Evolutionary conservation across 2,113 vertebrate species (phyloP).

Genomic region (Alethe castanea): DNA sequence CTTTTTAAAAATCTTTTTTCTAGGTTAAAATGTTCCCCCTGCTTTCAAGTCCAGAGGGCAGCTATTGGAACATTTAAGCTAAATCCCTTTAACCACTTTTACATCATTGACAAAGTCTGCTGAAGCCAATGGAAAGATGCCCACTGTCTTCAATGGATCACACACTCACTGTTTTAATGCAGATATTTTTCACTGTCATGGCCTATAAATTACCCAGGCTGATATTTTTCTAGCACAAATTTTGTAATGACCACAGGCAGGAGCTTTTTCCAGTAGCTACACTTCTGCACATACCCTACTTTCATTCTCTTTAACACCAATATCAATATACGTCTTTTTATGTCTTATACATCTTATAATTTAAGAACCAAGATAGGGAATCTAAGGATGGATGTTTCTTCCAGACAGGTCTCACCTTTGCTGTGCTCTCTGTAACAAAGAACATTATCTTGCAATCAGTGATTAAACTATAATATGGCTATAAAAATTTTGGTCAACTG

Average conservation of each 20-base stretch:
- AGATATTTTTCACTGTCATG: background rate
- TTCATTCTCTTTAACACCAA: background rate
- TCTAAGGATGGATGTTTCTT: background rate
- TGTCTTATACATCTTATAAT: background rate
- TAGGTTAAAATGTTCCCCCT: background rate
- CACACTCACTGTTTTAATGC: background rate
- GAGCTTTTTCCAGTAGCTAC: background rate
- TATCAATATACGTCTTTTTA: background rate
- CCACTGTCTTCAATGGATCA: background rate
- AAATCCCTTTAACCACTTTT: constrained; percentile 11
- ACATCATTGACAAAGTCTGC: background rate
- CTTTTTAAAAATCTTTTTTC: background rate
- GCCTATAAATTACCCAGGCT: constrained; percentile 1
- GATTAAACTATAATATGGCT: background rate
- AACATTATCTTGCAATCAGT: background rate
- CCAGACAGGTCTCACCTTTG: background rate
- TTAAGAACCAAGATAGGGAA: background rate
- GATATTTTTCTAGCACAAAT: background rate
- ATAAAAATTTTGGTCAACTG: background rate
- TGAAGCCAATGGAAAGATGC: constrained; percentile 15
- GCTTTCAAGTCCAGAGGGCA: background rate
- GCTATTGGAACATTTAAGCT: constrained; percentile 13
- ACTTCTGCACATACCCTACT: background rate
- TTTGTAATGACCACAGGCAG: background rate
- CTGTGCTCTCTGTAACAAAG: background rate